These are phyloP conservation scores for Phyllopteryx taeniolatus DNA, from an alignment of 2,113 vertebrate genomes.

Conservation along the genomic window DNA sequence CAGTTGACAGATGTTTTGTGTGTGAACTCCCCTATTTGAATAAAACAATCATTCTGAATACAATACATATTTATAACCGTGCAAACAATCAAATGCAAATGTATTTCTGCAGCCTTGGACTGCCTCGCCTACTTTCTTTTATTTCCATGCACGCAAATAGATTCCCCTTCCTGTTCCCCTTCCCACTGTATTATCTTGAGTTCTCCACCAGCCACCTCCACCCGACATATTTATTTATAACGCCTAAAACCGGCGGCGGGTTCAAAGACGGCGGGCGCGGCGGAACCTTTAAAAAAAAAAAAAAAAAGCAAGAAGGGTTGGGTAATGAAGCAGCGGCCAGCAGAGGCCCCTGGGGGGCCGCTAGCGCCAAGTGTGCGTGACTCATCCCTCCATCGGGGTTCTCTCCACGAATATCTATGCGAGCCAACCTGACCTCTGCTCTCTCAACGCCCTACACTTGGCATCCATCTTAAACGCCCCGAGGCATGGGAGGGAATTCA, in stretches of 20 bases:
- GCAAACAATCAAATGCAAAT: background rate
- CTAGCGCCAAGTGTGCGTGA: background rate
- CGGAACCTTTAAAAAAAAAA: too few relatives aligned
- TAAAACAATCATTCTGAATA: background rate
- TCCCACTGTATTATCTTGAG: background rate
- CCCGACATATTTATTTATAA: slow-evolving; percentile 3
- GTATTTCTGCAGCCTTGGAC: background rate
- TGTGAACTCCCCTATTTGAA: background rate
- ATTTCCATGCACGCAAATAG: background rate
- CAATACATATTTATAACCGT: slow-evolving; percentile 2
- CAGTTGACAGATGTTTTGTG: background rate
- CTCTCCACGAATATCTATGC: background rate
- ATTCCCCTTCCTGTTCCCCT: background rate
- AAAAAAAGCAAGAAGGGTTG: background rate
- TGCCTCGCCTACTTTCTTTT: background rate
- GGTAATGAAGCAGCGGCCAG: background rate
- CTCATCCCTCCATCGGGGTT: background rate
- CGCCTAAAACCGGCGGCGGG: background rate
- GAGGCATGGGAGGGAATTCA: background rate
- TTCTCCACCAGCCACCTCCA: background rate
- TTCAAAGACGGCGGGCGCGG: background rate
- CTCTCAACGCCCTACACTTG: background rate
- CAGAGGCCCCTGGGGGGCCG: background rate
- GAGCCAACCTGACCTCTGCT: slow-evolving; percentile 2
- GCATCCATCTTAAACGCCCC: background rate